A percentile compares a stretch with the other conserved stretches of the same genome.
These are phyloP conservation scores for Hybognathus amarus DNA, from an alignment of 2,797 vertebrate species.

Conservation along the genomic window DNA sequence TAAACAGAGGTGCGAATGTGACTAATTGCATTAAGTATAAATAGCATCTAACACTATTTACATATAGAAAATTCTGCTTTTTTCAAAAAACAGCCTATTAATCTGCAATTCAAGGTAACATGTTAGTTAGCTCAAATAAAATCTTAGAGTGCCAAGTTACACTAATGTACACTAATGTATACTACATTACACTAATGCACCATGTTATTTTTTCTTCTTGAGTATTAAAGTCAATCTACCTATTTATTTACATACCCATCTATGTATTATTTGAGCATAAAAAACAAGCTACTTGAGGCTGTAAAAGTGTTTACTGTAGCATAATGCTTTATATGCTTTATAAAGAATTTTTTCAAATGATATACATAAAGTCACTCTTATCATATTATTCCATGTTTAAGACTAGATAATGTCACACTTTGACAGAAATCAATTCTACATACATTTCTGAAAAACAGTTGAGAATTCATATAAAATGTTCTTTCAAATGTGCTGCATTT, in stretches of 20 bases:
- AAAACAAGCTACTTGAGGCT: not conserved
- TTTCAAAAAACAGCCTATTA: too few species aligned
- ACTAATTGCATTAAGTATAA: not conserved
- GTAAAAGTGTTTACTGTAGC: not conserved
- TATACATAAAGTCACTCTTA: not conserved
- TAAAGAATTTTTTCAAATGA: not conserved
- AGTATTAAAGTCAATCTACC: too few species aligned
- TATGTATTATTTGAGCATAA: too few species aligned
- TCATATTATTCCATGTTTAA: not conserved
- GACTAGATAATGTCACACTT: too few species aligned
- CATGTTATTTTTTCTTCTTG: not conserved
- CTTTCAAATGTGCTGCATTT: slow-evolving; percentile 25
- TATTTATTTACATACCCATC: too few species aligned
- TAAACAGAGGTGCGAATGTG: too few species aligned
- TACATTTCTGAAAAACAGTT: not conserved
- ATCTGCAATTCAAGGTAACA: not conserved
- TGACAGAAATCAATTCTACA: not conserved
- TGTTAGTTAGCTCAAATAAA: not conserved
- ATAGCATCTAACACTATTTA: not conserved
- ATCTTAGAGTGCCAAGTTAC: not conserved
- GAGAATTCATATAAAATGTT: not conserved
- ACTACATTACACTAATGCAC: not conserved
- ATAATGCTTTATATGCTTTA: not conserved
- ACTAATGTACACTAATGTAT: too few species aligned
- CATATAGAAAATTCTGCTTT: not conserved